phyloP scores from a whole-genome alignment of 2,888 invertebrate species.

The Agrochola litura region DNA sequence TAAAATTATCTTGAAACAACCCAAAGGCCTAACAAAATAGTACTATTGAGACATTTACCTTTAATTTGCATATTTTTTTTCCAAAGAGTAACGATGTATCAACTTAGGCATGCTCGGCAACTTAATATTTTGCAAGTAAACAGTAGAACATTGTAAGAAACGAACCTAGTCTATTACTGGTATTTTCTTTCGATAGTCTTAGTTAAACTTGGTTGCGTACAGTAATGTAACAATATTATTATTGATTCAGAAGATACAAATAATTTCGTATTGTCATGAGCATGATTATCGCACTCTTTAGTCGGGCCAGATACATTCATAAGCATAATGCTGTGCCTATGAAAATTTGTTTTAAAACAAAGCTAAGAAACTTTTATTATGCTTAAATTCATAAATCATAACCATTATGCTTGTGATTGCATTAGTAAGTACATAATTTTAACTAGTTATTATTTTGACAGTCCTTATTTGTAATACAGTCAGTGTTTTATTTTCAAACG shows the following conservation, averaged over 20 bases:
- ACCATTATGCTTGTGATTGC: slow-evolving; percentile 61
- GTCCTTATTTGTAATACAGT: slow-evolving; percentile 59
- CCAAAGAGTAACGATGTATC: slow-evolving; percentile 40
- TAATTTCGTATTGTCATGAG: slow-evolving; percentile 57
- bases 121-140: slow-evolving; percentile 49
- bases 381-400: slow-evolving; percentile 35
- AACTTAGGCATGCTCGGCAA: slow-evolving; percentile 63
- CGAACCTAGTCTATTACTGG: slow-evolving; percentile 38
- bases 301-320: slow-evolving; percentile 38
- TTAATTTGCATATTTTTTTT: slow-evolving; percentile 55
- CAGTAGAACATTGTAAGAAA: slow-evolving; percentile 42
- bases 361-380: not conserved
- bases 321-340: slow-evolving; percentile 57
- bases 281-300: slow-evolving; percentile 65
- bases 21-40: slow-evolving; percentile 29
- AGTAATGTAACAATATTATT: slow-evolving; percentile 35
- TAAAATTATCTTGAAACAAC: not conserved
- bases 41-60: slow-evolving; percentile 52
- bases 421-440: slow-evolving; percentile 58
- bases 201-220: slow-evolving; percentile 48
- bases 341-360: slow-evolving; percentile 11
- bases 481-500: slow-evolving; percentile 67
- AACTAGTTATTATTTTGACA: slow-evolving; percentile 57
- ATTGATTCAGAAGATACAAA: slow-evolving; percentile 38
- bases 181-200: slow-evolving; percentile 50